Conservation (phyloP, 2,888 invertebrate genomes). For the Lamellibrachia columna region DNA sequence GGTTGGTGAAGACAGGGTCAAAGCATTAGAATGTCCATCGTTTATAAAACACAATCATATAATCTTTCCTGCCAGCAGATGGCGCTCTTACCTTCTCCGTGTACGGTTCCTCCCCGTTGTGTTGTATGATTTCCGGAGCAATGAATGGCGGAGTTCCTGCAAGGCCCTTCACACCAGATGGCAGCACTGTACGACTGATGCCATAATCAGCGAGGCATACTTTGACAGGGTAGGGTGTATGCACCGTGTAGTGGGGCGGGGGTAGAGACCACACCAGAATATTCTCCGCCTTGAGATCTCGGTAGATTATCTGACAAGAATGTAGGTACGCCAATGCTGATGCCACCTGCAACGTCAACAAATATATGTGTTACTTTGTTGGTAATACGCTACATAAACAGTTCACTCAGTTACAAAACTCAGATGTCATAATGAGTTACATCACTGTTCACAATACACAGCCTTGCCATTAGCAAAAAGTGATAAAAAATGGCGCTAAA, state of each 20-base stretch:
- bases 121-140: constrained; percentile 98
- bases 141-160: constrained; percentile 97
- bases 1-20: too few species aligned
- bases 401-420: not conserved
- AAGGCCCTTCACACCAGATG: constrained; percentile 86
- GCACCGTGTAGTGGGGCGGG: constrained; percentile 71
- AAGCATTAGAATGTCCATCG: too few species aligned
- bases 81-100: constrained; percentile 82
- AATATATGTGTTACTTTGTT: not conserved
- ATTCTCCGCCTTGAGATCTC: constrained; percentile 93
- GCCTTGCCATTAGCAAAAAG: not conserved
- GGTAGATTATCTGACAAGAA: constrained; percentile 89
- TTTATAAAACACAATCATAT: not conserved
- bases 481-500: too few species aligned
- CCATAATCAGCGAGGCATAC: constrained; percentile 98
- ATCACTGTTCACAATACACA: not conserved
- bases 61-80: constrained; percentile 19
- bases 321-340: constrained; percentile 96
- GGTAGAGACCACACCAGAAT: constrained; percentile 98
- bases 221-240: constrained; percentile 59
- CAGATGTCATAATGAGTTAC: not conserved
- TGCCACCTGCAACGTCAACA: constrained; percentile 72
- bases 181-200: constrained; percentile 74
- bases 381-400: not conserved
- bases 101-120: constrained; percentile 98